These are phyloP conservation scores for Hesperia comma DNA, from an alignment of 2,888 invertebrate species.

Conservation along the genomic window DNA sequence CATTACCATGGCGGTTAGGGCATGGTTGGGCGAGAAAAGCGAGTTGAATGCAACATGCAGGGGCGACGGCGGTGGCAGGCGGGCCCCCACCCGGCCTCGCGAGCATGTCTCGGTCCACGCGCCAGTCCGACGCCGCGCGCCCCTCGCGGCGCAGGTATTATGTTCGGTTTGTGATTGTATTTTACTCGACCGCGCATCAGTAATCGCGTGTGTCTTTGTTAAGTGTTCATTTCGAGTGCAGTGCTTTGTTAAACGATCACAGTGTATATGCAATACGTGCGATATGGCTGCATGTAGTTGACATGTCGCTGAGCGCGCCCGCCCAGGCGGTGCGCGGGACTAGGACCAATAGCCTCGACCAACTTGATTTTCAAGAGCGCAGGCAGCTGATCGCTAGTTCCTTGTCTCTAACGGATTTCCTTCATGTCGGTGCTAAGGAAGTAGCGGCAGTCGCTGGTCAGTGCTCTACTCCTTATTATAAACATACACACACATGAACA, in stretches of 20 bases:
- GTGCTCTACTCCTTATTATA: slow-evolving; percentile 57
- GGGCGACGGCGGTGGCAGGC: slow-evolving; percentile 57
- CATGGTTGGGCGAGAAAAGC: slow-evolving; percentile 57
- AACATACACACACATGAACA: slow-evolving; percentile 53
- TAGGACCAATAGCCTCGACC: slow-evolving; percentile 93
- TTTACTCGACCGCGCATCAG: slow-evolving; percentile 54
- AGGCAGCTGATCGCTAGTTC: slow-evolving; percentile 95
- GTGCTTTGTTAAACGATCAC: slow-evolving; percentile 57
- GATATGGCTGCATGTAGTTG: slow-evolving; percentile 79
- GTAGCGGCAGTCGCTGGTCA: slow-evolving; percentile 81
- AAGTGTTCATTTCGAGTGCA: slow-evolving; percentile 65
- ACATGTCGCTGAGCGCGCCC: slow-evolving; percentile 82
- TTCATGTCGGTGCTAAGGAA: slow-evolving; percentile 87
- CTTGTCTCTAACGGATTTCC: slow-evolving; percentile 92
- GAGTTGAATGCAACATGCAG: slow-evolving; percentile 75
- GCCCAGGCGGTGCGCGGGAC: slow-evolving; percentile 81
- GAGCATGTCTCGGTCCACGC: slow-evolving; percentile 53
- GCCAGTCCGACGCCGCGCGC: slow-evolving; percentile 80
- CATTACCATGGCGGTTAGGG: slow-evolving; percentile 46
- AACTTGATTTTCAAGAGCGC: slow-evolving; percentile 96
- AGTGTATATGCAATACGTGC: slow-evolving; percentile 63
- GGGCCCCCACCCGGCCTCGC: slow-evolving; percentile 74
- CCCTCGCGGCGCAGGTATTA: slow-evolving; percentile 76
- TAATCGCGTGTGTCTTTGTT: slow-evolving; percentile 73
- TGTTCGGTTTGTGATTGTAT: slow-evolving; percentile 52